Evolutionary conservation across 35 echinoderm and acorn worm genomes (phyloP).

Genomic region (Lytechinus variegatus): DNA sequence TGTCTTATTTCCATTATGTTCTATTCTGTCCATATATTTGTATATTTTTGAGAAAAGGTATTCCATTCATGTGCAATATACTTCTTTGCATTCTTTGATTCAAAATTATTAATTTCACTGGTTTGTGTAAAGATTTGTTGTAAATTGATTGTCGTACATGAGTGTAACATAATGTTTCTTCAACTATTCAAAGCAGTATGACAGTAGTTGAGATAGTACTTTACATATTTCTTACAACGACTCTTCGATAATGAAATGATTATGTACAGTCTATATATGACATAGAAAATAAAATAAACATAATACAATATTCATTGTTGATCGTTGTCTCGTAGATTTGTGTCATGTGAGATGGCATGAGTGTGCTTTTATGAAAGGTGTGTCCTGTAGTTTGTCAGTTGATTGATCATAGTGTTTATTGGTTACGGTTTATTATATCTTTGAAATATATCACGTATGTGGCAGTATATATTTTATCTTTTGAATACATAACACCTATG

Average conservation of each 20-base stretch:
- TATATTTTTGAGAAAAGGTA: neutral
- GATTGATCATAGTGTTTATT: too few species aligned
- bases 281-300: neutral
- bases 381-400: too few species aligned
- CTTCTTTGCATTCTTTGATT: neutral
- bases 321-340: neutral
- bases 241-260: neutral
- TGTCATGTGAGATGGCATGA: neutral
- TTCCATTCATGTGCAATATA: conserved; percentile 1
- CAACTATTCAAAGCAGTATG: neutral
- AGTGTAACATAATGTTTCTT: neutral
- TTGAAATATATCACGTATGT: too few species aligned
- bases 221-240: conserved; percentile 5
- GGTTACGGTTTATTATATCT: too few species aligned
- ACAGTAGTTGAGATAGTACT: neutral
- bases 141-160: neutral
- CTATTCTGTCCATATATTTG: neutral
- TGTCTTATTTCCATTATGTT: neutral
- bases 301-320: neutral
- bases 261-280: neutral
- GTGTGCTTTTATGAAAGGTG: too few species aligned
- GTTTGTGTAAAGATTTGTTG: neutral
- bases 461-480: too few species aligned
- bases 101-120: neutral
- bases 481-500: too few species aligned